phyloP scores from a whole-genome alignment of 2,797 vertebrate genomes.

The Echiichthys vipera region DNA sequence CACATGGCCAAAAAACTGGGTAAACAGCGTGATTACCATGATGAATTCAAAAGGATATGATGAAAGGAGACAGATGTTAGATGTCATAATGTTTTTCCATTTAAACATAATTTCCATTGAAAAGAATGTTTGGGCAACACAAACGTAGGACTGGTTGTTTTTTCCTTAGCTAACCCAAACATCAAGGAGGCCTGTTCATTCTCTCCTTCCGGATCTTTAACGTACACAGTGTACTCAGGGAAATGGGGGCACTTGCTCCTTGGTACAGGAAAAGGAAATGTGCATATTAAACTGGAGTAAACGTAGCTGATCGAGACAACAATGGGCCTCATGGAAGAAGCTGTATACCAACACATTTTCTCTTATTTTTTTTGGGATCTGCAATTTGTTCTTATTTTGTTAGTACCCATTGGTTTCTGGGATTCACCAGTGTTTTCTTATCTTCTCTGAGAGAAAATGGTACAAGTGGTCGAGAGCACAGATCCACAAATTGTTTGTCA shows the following conservation, averaged over 20 bases:
- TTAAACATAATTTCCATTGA: background rate
- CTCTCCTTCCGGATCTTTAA: constrained; percentile 31
- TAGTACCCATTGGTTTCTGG: too few relatives aligned
- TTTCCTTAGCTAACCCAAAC: constrained; percentile 18
- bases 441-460: too few relatives aligned
- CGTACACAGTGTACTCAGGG: constrained; percentile 25
- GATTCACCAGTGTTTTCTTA: too few relatives aligned
- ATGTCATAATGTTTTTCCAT: background rate
- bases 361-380: too few relatives aligned
- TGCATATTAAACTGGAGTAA: constrained; percentile 24
- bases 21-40: background rate
- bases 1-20: background rate
- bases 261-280: constrained; percentile 54
- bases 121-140: background rate
- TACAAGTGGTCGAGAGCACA: too few relatives aligned
- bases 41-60: background rate
- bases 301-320: constrained; percentile 24
- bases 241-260: constrained; percentile 30
- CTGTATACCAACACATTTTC: too few relatives aligned
- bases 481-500: too few relatives aligned
- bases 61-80: background rate
- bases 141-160: constrained; percentile 11
- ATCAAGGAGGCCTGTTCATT: constrained; percentile 6
- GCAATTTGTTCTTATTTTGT: too few relatives aligned
- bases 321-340: too few relatives aligned